A percentile compares a stretch with the other conserved stretches of the same genome.
Evolutionary conservation across 2,113 vertebrate species (phyloP).

Genomic region (Petroica traversi): DNA sequence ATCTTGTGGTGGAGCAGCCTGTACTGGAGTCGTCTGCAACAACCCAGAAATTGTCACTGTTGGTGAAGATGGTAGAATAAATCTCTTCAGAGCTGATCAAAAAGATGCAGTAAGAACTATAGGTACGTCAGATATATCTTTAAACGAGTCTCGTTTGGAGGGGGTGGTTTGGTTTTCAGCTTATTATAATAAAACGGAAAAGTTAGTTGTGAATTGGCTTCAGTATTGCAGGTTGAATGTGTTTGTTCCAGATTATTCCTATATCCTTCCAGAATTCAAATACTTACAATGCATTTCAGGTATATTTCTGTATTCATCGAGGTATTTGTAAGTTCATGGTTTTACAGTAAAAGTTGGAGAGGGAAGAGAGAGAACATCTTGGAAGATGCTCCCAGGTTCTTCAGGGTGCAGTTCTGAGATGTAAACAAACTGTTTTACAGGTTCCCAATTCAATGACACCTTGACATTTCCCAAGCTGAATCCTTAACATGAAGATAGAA

Average conservation of each 20-base stretch:
- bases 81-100: conserved; percentile 87
- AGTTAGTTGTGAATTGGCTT: neutral
- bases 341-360: neutral
- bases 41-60: conserved; percentile 92
- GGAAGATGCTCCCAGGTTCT: neutral
- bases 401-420: neutral
- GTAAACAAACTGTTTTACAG: neutral
- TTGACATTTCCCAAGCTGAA: neutral
- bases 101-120: conserved; percentile 83
- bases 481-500: neutral
- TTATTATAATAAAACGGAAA: neutral
- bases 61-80: conserved; percentile 93
- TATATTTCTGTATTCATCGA: neutral
- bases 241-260: neutral
- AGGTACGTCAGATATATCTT: conserved; percentile 69
- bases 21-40: conserved; percentile 87
- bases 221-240: neutral
- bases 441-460: neutral
- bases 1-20: conserved; percentile 80
- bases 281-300: neutral
- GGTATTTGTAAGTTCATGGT: neutral
- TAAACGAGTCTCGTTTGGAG: neutral
- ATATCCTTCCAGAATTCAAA: neutral
- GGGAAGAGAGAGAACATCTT: neutral
- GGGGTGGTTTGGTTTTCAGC: neutral